phyloP scores from a whole-genome alignment of 1,140 invertebrate species.

The Anadara kagoshimensis region DNA sequence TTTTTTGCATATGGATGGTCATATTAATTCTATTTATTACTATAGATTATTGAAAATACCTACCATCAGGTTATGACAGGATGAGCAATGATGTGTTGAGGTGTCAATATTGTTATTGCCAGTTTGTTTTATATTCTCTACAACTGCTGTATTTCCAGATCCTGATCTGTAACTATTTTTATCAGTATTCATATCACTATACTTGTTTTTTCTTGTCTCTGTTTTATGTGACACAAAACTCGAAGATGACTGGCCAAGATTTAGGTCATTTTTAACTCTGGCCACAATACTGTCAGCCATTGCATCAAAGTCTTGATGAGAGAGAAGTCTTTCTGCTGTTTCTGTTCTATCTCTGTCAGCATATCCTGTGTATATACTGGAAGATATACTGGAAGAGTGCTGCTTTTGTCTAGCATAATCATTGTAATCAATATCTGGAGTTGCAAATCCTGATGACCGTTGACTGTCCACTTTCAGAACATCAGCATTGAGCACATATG shows the following conservation, averaged over 20 bases:
- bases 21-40: too few relatives aligned
- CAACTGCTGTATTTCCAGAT: not conserved
- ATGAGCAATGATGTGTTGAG: constrained; percentile 47
- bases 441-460: constrained; percentile 35
- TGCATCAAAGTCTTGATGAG: constrained; percentile 48
- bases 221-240: not conserved
- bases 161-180: too few relatives aligned
- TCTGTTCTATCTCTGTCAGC: constrained; percentile 1
- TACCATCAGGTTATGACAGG: constrained; percentile 44
- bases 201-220: too few relatives aligned
- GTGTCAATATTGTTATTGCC: constrained; percentile 17
- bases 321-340: constrained; percentile 28
- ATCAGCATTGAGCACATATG: constrained; percentile 7
- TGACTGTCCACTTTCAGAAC: constrained; percentile 35
- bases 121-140: not conserved
- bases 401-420: not conserved
- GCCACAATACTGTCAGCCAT: constrained; percentile 48
- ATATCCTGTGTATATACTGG: not conserved
- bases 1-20: too few relatives aligned
- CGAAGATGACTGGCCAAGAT: constrained; percentile 8
- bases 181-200: too few relatives aligned
- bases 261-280: constrained; percentile 42
- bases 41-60: not conserved
- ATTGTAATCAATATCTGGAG: constrained; percentile 24
- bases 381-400: not conserved